Evolutionary conservation across 2,888 invertebrate genomes (phyloP), one percentile per base, ranked within the genome.

Genomic region (Tillus elongatus): DNA sequence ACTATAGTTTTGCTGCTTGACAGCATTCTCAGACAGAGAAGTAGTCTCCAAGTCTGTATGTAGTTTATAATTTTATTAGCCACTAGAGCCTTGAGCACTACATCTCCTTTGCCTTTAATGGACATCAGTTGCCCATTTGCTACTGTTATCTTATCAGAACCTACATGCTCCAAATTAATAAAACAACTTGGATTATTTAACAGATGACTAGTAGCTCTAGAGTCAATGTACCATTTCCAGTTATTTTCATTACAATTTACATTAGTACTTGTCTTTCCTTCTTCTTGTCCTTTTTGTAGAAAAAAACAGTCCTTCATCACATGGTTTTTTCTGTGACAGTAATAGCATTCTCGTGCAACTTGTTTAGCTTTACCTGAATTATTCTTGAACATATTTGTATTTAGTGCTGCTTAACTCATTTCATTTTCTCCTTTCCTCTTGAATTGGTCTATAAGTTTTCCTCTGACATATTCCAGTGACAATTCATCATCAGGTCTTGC

Each of bases 401-500:
- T n/a, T n/a, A n/a, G n/a, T n/a, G n/a, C n/a, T n/a, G n/a, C n/a
- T n/a, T n/a, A n/a, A n/a, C n/a, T n/a, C n/a, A n/a, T 19, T n/a
- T 19, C n/a, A n/a, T 29, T 33, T 13, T 37, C 19, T 13, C 24
- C 13, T 37, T 34, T 32, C 27, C 37, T 37, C 12, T 37, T 37
- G 14, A 13, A 37, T 24, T 37, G 33, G 13, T 40, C 30, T 15
- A 31, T 14, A 8, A 39, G 15, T 39, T 41, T 41, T 11, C 38
- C 35, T 15, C 37, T 37, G 4, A 41, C 37, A 28, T 37, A 37
- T 24, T 41, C 41, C n/a, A 41, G 28, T 4, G 38, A 31, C 13
- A 41, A 29, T 19, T 35, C 41, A 12, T 41, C 39, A 24, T 41
- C 41, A 16, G 38, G 30, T 13, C 31, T 13, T n/a, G 35, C 38